Evolutionary conservation across 2,888 invertebrate species (phyloP).

Genomic region (Drosophila setosimentum): DNA sequence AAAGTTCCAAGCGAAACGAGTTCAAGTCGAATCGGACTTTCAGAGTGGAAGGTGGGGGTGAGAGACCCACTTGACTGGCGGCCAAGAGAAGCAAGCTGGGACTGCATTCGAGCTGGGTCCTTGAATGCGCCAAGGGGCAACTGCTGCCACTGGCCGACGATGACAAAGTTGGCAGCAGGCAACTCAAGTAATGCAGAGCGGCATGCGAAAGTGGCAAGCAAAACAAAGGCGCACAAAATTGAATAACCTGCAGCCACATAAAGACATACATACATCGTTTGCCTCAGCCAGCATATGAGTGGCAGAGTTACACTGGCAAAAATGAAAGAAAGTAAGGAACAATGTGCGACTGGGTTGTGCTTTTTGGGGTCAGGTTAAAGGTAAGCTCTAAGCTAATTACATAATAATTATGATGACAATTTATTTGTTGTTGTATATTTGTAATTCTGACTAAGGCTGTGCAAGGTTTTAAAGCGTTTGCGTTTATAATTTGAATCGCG

Average conservation of each 20-base stretch:
- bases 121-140: constrained; percentile 24
- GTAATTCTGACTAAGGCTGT: background rate
- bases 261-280: background rate
- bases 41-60: background rate
- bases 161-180: constrained; percentile 46
- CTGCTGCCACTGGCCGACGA: constrained; percentile 23
- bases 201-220: constrained; percentile 63
- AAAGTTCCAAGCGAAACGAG: constrained; percentile 29
- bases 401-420: background rate
- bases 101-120: constrained; percentile 52
- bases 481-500: background rate
- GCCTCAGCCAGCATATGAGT: constrained; percentile 29
- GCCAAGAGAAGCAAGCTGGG: constrained; percentile 44
- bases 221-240: constrained; percentile 57
- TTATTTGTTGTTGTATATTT: background rate
- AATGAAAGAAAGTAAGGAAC: background rate
- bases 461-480: background rate
- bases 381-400: background rate
- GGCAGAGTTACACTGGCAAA: constrained; percentile 9
- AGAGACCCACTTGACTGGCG: constrained; percentile 44
- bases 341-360: background rate
- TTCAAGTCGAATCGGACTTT: constrained; percentile 33
- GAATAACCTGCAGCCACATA: constrained; percentile 17
- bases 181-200: constrained; percentile 34
- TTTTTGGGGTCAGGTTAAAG: background rate